A percentile compares a stretch with the other conserved stretches of the same genome.
Conservation (phyloP, 2,797 vertebrate species). For the Ambastaia sidthimunki region DNA sequence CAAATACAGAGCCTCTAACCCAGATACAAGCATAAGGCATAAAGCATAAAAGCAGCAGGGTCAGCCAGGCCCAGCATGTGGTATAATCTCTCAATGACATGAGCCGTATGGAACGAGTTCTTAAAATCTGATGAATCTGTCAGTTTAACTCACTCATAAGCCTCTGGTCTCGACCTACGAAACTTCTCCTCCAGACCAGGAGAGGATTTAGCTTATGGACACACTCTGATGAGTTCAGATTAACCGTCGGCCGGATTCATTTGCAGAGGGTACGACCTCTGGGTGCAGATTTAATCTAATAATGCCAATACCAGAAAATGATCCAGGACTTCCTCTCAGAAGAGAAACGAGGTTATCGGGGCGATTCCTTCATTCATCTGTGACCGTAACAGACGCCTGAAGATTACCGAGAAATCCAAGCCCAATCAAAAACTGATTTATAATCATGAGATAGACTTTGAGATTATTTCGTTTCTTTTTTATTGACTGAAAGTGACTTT, state of each 20-base stretch:
- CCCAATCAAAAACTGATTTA: conserved; percentile 54
- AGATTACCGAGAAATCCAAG: conserved; percentile 40
- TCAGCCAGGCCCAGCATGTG: neutral
- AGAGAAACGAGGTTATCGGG: conserved; percentile 35
- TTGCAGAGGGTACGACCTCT: conserved; percentile 23
- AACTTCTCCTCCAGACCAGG: conserved; percentile 2
- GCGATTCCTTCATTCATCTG: conserved; percentile 21
- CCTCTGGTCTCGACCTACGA: conserved; percentile 6
- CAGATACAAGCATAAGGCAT: neutral
- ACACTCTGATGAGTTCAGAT: conserved; percentile 47
- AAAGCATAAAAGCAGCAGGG: neutral
- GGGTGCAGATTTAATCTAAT: conserved; percentile 51
- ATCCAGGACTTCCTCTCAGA: conserved; percentile 7
- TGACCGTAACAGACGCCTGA: conserved; percentile 16
- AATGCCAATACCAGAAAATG: conserved; percentile 50
- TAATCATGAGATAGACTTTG: conserved; percentile 42
- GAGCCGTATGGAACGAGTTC: conserved; percentile 33
- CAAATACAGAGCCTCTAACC: neutral
- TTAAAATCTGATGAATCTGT: conserved; percentile 39
- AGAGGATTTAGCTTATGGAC: conserved; percentile 48
- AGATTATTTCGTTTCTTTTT: conserved; percentile 11
- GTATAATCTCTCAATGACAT: conserved; percentile 23
- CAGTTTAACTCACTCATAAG: conserved; percentile 22
- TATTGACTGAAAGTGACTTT: conserved; percentile 36
- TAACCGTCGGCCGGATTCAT: conserved; percentile 36